These are phyloP conservation scores for Noctua fimbriata DNA, from an alignment of 2,888 invertebrate genomes.

Conservation along the genomic window DNA sequence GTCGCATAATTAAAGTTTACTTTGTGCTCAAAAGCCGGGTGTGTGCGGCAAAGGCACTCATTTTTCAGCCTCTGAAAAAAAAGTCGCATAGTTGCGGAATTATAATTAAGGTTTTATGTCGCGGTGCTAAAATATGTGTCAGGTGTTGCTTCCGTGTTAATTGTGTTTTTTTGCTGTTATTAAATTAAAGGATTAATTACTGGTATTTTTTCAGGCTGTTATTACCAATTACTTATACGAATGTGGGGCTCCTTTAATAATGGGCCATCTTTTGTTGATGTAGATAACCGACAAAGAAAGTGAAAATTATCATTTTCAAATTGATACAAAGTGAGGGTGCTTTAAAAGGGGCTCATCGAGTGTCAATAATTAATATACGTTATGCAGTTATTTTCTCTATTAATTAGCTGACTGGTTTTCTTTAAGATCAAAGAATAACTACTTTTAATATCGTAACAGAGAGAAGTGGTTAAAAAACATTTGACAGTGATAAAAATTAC, in stretches of 20 bases:
- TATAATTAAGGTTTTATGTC: slow-evolving; percentile 55
- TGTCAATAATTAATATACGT: not conserved
- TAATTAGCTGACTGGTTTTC: not conserved
- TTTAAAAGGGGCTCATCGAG: not conserved
- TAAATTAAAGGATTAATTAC: slow-evolving; percentile 8
- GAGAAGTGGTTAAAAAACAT: not conserved
- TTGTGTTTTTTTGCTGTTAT: slow-evolving; percentile 5
- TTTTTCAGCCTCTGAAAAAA: slow-evolving; percentile 57
- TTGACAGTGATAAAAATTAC: not conserved
- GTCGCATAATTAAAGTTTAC: slow-evolving; percentile 60
- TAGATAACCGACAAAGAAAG: not conserved
- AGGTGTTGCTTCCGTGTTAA: slow-evolving; percentile 34
- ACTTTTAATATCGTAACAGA: not conserved
- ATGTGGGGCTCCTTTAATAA: not conserved
- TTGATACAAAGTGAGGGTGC: not conserved
- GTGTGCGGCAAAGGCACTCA: slow-evolving; percentile 55
- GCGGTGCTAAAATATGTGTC: slow-evolving; percentile 26
- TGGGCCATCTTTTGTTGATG: not conserved
- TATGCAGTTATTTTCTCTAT: not conserved
- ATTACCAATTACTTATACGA: not conserved
- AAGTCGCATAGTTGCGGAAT: slow-evolving; percentile 40
- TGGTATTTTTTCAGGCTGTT: not conserved
- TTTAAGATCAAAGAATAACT: not conserved
- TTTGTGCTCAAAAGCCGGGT: slow-evolving; percentile 58
- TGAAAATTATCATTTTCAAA: slow-evolving; percentile 14